Evolutionary conservation across 1,140 invertebrate species (phyloP).

Genomic region (Drosophila bocki): DNA sequence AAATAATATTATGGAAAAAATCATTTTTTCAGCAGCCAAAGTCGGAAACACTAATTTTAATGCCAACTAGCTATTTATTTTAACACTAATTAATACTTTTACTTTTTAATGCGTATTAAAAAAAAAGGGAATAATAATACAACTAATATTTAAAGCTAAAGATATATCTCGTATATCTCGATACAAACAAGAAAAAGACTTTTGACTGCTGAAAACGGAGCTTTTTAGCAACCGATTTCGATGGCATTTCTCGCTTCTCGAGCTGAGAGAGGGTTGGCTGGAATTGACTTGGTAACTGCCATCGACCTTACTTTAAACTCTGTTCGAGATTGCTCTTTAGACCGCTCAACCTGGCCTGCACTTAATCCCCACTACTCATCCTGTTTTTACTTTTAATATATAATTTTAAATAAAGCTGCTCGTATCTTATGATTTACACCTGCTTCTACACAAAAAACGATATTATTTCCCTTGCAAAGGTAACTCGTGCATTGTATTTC

Average conservation of each 20-base stretch:
- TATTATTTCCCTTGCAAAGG: constrained; percentile 44
- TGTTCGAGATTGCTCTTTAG: constrained; percentile 39
- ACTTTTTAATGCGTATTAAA: constrained; percentile 79
- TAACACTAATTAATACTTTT: constrained; percentile 80
- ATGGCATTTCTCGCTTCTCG: constrained; percentile 51
- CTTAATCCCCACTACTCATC: constrained; percentile 48
- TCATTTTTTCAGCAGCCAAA: constrained; percentile 50
- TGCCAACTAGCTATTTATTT: constrained; percentile 82
- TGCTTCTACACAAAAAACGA: constrained; percentile 34
- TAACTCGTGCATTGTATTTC: constrained; percentile 47
- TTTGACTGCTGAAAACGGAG: constrained; percentile 64
- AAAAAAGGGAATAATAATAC: constrained; percentile 69
- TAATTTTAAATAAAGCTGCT: constrained; percentile 20
- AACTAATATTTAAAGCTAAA: constrained; percentile 76
- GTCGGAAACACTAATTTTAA: constrained; percentile 81
- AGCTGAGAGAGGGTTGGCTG: constrained; percentile 13
- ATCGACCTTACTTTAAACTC: constrained; percentile 49
- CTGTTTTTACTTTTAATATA: constrained; percentile 22
- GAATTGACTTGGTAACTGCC: constrained; percentile 60
- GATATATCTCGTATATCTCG: constrained; percentile 54
- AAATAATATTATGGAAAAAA: constrained; percentile 12
- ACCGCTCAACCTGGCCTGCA: constrained; percentile 52
- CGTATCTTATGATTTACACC: constrained; percentile 42
- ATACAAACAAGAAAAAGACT: constrained; percentile 68
- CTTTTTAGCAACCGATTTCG: constrained; percentile 29